phyloP scores from a whole-genome alignment of 2,888 invertebrate species.

The Lydus trimaculatus region DNA sequence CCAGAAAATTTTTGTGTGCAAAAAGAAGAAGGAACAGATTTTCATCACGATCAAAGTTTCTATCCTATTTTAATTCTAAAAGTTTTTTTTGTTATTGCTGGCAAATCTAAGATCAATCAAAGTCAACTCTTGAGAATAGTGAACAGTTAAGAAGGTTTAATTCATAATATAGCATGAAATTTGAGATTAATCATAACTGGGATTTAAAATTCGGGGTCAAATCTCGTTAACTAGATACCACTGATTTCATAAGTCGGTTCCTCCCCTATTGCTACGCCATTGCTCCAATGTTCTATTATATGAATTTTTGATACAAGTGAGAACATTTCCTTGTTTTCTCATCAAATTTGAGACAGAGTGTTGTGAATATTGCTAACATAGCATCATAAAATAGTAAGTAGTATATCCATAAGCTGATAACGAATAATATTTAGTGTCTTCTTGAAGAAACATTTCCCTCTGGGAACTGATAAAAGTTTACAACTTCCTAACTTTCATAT shows the following conservation, averaged over 20 bases:
- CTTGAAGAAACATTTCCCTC: not conserved
- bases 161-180: no score
- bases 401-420: not conserved
- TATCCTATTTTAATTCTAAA: not conserved
- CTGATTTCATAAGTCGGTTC: no score
- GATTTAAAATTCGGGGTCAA: no score
- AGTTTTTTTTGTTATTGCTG: no score
- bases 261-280: no score
- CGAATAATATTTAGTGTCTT: not conserved
- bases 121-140: no score
- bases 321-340: not conserved
- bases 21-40: not conserved
- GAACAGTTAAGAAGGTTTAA: no score
- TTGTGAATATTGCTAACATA: not conserved
- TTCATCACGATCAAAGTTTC: not conserved
- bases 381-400: not conserved
- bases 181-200: no score
- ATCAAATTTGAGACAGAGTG: not conserved
- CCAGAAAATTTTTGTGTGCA: not conserved
- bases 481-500: not conserved
- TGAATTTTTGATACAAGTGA: no score
- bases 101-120: no score
- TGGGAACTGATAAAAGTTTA: not conserved
- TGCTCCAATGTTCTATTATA: no score
- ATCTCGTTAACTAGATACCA: no score